These are phyloP conservation scores for Miniopterus natalensis DNA, from an alignment of 2,113 vertebrate species.

Conservation along the genomic window DNA sequence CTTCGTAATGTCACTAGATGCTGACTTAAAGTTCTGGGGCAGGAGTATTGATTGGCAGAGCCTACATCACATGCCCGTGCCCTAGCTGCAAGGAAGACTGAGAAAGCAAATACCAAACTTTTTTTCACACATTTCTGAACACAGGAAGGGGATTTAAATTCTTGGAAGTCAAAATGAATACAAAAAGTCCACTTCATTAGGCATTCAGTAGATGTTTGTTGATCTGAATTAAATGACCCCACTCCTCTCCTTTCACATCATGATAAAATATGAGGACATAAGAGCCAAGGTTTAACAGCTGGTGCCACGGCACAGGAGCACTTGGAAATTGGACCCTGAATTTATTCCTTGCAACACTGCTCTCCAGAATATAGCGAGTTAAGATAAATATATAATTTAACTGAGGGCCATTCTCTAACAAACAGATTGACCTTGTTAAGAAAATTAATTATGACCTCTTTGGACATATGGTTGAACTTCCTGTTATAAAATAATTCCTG, in stretches of 20 bases:
- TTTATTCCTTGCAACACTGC: neutral
- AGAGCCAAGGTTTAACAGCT: neutral
- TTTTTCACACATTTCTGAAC: neutral
- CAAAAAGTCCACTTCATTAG: neutral
- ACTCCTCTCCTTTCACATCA: neutral
- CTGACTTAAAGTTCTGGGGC: neutral
- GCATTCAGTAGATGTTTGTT: neutral
- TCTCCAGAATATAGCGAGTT: neutral
- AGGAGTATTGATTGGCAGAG: neutral
- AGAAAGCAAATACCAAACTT: neutral
- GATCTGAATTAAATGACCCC: neutral
- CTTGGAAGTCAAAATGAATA: neutral
- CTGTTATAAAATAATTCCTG: neutral
- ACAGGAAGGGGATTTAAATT: neutral
- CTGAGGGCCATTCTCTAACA: neutral
- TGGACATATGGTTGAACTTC: neutral
- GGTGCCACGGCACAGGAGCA: neutral
- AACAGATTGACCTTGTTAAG: conserved; percentile 1
- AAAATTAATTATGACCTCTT: conserved; percentile 41
- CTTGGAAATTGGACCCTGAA: neutral
- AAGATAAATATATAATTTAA: neutral
- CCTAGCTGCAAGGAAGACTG: neutral
- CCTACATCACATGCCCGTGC: neutral
- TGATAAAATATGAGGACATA: neutral
- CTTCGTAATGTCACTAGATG: neutral